phyloP scores from a whole-genome alignment of 2,888 invertebrate species.

The Anthrax anthrax region DNA sequence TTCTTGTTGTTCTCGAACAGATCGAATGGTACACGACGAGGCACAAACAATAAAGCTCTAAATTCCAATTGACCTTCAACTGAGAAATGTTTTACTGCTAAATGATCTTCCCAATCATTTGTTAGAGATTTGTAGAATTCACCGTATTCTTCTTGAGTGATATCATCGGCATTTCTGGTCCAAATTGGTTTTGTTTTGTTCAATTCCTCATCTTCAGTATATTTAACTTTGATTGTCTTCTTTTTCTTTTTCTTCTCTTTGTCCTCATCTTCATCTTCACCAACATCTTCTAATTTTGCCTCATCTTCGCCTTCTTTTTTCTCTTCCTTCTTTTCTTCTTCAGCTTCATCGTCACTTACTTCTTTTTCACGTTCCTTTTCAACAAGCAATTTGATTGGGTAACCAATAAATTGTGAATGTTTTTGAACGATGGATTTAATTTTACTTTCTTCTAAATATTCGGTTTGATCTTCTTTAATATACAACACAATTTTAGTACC shows the following conservation, averaged over 20 bases:
- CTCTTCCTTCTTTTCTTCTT: slow-evolving; percentile 41
- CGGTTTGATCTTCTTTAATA: slow-evolving; percentile 91
- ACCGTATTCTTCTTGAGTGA: slow-evolving; percentile 90
- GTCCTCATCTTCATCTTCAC: slow-evolving; percentile 49
- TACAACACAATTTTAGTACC: slow-evolving; percentile 90
- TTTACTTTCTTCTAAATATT: slow-evolving; percentile 87
- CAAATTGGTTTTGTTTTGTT: slow-evolving; percentile 98
- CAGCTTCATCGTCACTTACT: slow-evolving; percentile 83
- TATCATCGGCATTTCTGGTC: slow-evolving; percentile 95
- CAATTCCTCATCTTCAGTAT: slow-evolving; percentile 93
- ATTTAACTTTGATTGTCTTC: slow-evolving; percentile 96
- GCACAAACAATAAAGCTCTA: slow-evolving; percentile 82
- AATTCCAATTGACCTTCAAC: slow-evolving; percentile 91
- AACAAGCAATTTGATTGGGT: slow-evolving; percentile 89
- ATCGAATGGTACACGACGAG: slow-evolving; percentile 90
- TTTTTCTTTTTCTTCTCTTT: slow-evolving; percentile 73
- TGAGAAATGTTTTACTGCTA: slow-evolving; percentile 91
- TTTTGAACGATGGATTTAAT: slow-evolving; percentile 98
- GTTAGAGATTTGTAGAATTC: slow-evolving; percentile 97
- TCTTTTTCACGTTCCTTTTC: slow-evolving; percentile 97
- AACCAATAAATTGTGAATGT: slow-evolving; percentile 97
- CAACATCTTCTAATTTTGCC: slow-evolving; percentile 37
- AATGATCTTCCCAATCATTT: slow-evolving; percentile 96
- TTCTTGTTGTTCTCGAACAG: slow-evolving; percentile 96
- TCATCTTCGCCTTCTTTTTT: slow-evolving; percentile 30